These are phyloP conservation scores for Portevinia maculata DNA, from an alignment of 2,888 invertebrate species.

Conservation along the genomic window DNA sequence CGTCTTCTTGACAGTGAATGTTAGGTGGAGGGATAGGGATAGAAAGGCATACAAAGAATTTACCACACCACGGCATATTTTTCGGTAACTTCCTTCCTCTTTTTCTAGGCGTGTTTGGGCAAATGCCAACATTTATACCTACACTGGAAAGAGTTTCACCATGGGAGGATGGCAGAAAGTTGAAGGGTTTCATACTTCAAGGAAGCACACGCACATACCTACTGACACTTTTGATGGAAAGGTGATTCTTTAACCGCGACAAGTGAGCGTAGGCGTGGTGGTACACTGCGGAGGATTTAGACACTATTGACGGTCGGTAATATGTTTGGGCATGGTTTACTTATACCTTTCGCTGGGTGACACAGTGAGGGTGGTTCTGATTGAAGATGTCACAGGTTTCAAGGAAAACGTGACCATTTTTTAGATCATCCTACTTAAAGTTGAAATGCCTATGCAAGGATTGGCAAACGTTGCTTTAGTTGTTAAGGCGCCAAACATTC, in stretches of 20 bases:
- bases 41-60: conserved; percentile 45
- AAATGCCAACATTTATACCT: conserved; percentile 19
- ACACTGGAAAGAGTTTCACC: not conserved
- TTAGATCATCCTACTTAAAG: not conserved
- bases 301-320: conserved; percentile 2
- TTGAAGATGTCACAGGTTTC: conserved; percentile 24
- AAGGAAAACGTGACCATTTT: not conserved
- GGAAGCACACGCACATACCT: conserved; percentile 16
- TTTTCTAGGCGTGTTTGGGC: conserved; percentile 27
- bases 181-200: conserved; percentile 28
- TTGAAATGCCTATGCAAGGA: not conserved
- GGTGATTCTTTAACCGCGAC: conserved; percentile 65
- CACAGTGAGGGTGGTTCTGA: conserved; percentile 11
- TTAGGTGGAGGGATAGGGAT: not conserved
- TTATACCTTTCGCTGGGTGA: not conserved
- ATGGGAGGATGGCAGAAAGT: not conserved
- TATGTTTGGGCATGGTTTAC: conserved; percentile 4
- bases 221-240: conserved; percentile 64
- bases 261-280: conserved; percentile 41
- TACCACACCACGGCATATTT: conserved; percentile 20
- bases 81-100: conserved; percentile 18
- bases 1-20: not conserved
- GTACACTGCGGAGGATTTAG: conserved; percentile 4
- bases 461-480: no score
- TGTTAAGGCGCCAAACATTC: no score